Conservation (phyloP, 1,140 invertebrate genomes). For the Euwallacea similis region DNA sequence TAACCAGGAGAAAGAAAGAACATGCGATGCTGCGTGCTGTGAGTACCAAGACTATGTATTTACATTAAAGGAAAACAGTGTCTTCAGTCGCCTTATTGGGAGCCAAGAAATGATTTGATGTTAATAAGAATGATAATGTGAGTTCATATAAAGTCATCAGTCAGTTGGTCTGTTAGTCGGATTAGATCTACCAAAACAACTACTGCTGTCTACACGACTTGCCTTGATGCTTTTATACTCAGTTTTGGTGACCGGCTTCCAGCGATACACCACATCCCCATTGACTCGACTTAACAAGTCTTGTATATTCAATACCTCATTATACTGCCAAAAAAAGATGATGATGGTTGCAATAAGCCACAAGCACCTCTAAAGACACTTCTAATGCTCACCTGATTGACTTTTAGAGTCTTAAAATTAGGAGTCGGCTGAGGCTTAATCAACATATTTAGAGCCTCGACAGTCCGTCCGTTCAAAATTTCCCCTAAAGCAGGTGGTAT, state of each 20-base stretch:
- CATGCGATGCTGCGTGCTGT: no score
- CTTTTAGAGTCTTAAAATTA: slow-evolving; percentile 34
- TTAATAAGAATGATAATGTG: not conserved
- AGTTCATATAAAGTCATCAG: not conserved
- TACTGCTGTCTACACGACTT: slow-evolving; percentile 9
- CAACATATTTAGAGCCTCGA: slow-evolving; percentile 45
- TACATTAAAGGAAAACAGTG: no score
- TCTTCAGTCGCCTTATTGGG: no score
- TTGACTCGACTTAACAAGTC: slow-evolving; percentile 39
- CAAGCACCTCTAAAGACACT: not conserved
- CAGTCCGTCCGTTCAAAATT: slow-evolving; percentile 45
- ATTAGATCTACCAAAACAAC: no score
- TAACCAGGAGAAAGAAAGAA: no score
- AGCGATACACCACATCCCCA: slow-evolving; percentile 37
- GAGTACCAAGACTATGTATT: no score
- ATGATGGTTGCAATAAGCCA: slow-evolving; percentile 1
- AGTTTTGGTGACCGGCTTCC: slow-evolving; percentile 42
- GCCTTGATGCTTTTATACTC: slow-evolving; percentile 36
- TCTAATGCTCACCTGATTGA: slow-evolving; percentile 40
- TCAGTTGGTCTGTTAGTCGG: no score
- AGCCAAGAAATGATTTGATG: no score
- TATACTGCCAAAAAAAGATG: slow-evolving; percentile 39
- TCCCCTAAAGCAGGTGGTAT: slow-evolving; percentile 43
- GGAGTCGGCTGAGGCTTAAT: slow-evolving; percentile 38
- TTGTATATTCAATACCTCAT: slow-evolving; percentile 42